A percentile compares a stretch with the other conserved stretches of the same genome.
Evolutionary conservation across 2,113 vertebrate genomes (phyloP).

Genomic region (Myrmecophaga tridactyla): DNA sequence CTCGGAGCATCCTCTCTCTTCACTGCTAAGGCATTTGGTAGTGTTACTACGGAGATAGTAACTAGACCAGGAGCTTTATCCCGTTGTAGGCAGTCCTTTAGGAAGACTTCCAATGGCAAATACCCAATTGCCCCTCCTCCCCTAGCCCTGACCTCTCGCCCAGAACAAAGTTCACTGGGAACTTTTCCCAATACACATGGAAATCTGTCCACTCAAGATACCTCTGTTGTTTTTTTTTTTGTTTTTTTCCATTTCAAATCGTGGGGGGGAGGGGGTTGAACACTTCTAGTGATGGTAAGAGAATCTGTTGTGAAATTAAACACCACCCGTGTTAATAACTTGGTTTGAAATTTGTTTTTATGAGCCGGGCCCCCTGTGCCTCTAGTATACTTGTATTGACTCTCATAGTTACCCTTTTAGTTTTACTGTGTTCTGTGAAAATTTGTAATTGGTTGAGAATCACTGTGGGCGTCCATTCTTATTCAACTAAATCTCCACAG

Average conservation of each 20-base stretch:
- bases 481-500: constrained; percentile 91
- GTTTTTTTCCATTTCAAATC: constrained; percentile 43
- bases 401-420: constrained; percentile 89
- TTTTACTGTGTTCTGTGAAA: constrained; percentile 91
- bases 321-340: constrained; percentile 86
- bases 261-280: constrained; percentile 9
- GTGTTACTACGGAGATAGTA: not conserved
- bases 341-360: constrained; percentile 82
- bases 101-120: constrained; percentile 51
- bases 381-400: constrained; percentile 94
- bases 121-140: not conserved
- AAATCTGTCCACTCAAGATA: constrained; percentile 55
- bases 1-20: constrained; percentile 25
- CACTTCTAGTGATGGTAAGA: constrained; percentile 74
- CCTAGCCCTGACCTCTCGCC: not conserved
- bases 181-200: not conserved
- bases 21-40: not conserved
- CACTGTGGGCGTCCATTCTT: constrained; percentile 93
- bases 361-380: constrained; percentile 94
- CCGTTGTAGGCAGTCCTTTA: constrained; percentile 45
- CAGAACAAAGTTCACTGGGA: not conserved
- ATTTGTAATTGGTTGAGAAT: constrained; percentile 92
- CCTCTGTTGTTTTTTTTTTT: not conserved
- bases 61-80: constrained; percentile 47
- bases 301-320: constrained; percentile 76